Conservation (phyloP, 2,113 vertebrate species). For the Daubentonia madagascariensis region DNA sequence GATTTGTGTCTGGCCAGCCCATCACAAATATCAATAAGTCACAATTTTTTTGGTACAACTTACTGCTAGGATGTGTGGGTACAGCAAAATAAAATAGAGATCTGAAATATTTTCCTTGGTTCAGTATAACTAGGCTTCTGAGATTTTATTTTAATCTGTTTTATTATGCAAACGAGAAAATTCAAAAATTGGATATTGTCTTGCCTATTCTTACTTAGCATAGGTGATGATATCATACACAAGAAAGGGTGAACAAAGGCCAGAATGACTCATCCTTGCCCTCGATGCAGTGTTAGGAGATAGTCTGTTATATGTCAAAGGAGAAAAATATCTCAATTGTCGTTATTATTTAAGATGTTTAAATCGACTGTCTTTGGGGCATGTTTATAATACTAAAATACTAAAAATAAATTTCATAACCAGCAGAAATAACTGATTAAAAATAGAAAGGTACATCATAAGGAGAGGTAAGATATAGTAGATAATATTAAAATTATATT, state of each 20-base stretch:
- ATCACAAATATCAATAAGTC: background rate
- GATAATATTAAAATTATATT: background rate
- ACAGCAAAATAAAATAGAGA: background rate
- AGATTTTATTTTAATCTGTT: background rate
- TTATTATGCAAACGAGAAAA: background rate
- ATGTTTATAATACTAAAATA: background rate
- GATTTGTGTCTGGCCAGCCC: background rate
- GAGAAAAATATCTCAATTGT: background rate
- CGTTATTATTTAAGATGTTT: background rate
- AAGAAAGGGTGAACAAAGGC: background rate
- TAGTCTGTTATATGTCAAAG: background rate
- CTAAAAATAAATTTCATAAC: background rate
- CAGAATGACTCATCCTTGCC: background rate
- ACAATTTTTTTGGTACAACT: background rate
- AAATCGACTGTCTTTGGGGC: background rate
- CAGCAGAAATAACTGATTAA: background rate
- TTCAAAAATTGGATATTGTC: background rate
- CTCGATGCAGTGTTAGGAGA: background rate
- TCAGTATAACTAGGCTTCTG: background rate
- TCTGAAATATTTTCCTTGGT: background rate
- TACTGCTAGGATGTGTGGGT: background rate
- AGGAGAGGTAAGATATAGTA: background rate
- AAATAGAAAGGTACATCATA: background rate
- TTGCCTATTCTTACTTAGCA: background rate
- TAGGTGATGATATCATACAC: background rate